phyloP scores from a whole-genome alignment of 2,113 vertebrate genomes.

The Nerophis lumbriciformis region DNA sequence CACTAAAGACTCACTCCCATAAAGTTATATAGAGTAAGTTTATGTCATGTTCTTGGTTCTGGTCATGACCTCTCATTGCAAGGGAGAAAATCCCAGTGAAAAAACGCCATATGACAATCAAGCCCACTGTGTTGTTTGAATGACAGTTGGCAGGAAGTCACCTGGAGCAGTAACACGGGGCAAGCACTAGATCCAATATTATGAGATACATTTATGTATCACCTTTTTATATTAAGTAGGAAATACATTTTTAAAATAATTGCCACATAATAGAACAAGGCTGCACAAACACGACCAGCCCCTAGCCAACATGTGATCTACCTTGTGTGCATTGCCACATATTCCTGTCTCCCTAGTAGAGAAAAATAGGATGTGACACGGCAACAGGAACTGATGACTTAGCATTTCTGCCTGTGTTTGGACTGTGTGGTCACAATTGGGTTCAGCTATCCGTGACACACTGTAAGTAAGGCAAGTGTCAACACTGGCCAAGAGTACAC shows the following conservation, averaged over 20 bases:
- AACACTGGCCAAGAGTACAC: conserved; percentile 9
- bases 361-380: conserved; percentile 35
- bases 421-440: conserved; percentile 37
- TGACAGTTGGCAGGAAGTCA: too few species aligned
- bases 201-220: too few species aligned
- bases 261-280: too few species aligned
- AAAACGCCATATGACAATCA: too few species aligned
- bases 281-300: not conserved
- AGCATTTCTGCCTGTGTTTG: conserved; percentile 45
- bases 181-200: too few species aligned
- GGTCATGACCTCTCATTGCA: too few species aligned
- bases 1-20: not conserved
- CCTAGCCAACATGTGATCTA: not conserved
- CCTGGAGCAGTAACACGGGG: too few species aligned
- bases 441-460: conserved; percentile 34
- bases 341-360: conserved; percentile 1
- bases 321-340: conserved; percentile 8
- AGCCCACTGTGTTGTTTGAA: too few species aligned
- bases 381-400: conserved; percentile 48
- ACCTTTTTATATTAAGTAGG: too few species aligned
- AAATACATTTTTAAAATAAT: too few species aligned
- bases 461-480: conserved; percentile 27
- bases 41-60: too few species aligned
- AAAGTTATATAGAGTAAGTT: not conserved
- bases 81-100: too few species aligned